Evolutionary conservation across 2,888 invertebrate species (phyloP).

Genomic region (Spodoptera exigua): DNA sequence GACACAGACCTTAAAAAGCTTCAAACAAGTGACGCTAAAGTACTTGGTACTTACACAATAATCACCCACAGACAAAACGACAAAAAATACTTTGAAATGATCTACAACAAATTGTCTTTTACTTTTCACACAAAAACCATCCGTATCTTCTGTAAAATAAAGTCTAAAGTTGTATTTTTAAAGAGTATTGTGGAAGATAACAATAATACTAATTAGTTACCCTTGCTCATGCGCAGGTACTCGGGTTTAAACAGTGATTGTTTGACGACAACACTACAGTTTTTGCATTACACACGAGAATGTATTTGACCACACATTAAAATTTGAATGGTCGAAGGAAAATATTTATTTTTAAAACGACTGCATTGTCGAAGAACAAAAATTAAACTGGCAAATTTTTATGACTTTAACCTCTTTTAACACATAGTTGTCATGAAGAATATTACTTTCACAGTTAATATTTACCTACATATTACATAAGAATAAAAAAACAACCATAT

Average conservation of each 20-base stretch:
- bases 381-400: not conserved
- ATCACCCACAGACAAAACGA: constrained; percentile 25
- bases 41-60: constrained; percentile 33
- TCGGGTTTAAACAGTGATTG: constrained; percentile 48
- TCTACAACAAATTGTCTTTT: constrained; percentile 34
- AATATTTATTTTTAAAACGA: constrained; percentile 12
- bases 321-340: constrained; percentile 14
- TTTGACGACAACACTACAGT: constrained; percentile 26
- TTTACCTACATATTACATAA: too few relatives aligned
- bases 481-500: too few relatives aligned
- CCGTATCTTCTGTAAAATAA: rapidly evolving
- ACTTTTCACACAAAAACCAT: not conserved
- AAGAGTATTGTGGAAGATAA: constrained; percentile 21
- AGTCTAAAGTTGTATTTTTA: constrained; percentile 14
- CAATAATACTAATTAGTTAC: constrained; percentile 53
- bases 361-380: not conserved
- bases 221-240: constrained; percentile 63
- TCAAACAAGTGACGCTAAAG: constrained; percentile 15
- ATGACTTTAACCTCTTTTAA: too few relatives aligned
- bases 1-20: constrained; percentile 3
- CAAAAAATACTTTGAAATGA: constrained; percentile 32
- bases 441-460: too few relatives aligned
- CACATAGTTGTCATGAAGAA: too few relatives aligned
- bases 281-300: constrained; percentile 30
- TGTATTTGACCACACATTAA: constrained; percentile 20